Evolutionary conservation across 1,140 invertebrate species (phyloP), one percentile per base, ranked within the genome.

Genomic region (Zaprionus tsacasi): DNA sequence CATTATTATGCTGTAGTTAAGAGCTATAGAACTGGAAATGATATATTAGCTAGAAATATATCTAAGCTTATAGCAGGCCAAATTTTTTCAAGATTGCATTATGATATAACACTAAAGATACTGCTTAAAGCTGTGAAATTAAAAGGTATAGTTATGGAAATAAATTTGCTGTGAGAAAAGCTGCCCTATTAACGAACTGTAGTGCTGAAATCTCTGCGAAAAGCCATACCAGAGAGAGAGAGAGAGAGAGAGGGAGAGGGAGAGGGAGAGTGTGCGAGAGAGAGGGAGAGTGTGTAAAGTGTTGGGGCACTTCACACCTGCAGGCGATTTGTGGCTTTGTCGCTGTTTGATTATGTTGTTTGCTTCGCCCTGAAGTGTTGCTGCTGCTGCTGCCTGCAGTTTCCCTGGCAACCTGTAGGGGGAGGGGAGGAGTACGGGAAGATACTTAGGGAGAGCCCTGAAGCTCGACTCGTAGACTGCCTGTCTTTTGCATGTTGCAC

Each of bases 341-440:
- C 67, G 61, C 61, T 61, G 43, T 81, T 80, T 85, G 86, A 88
- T 88, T 88, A 88, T 88, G 85, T 88, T 88, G 85, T 88, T 88
- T 88, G 83, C 66, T 59, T 80, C 81, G 65, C 57, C 48, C 70
- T 89, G 59, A 78, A 89, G 83, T 75, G 83, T 67, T 70, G 73
- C 27, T 35, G 33, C 69, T 21, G 21, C 21, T 21, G 21, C 21
- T 21, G 21, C 21, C 70, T 57, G 56, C 75, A 68, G 66, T 63
- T 74, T 78, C 52, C 57, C 35, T 21, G 27, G 68, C 6, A 45
- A 65, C 21, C 1, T 21, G 21, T 21, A 1, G 21, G 2, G 21
- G 21, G 21, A 21, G 21, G 21, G 21, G 21, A 21, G 21, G 12
- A 17, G 25, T 10, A 25, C 17, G 10, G 30, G 43, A 43, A 70